Evolutionary conservation across 1,140 invertebrate genomes (phyloP).

Genomic region (Formica exsecta): DNA sequence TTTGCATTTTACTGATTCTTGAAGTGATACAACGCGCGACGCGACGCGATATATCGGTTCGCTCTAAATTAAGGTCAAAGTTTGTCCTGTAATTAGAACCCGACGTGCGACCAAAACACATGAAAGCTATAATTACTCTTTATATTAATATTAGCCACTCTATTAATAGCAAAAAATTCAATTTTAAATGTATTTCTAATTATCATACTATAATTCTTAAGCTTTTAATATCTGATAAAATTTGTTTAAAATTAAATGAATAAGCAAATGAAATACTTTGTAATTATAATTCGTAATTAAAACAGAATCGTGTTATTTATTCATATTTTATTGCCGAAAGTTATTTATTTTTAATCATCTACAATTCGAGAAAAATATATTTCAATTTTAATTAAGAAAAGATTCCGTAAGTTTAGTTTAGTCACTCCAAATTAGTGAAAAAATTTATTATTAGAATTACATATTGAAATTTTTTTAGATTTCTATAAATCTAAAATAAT

Average conservation of each 20-base stretch:
- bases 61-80: constrained; percentile 32
- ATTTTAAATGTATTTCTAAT: not conserved
- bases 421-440: not conserved
- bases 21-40: not conserved
- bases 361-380: not conserved
- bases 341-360: not conserved
- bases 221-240: not conserved
- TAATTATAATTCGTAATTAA: not conserved
- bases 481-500: too few species aligned
- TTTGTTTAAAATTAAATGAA: not conserved
- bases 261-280: not conserved
- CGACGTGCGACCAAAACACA: not conserved
- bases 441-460: not conserved
- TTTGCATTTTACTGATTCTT: not conserved
- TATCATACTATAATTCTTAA: not conserved
- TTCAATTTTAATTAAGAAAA: not conserved
- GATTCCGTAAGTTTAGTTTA: not conserved
- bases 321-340: not conserved
- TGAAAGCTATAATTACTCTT: not conserved
- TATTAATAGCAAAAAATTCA: not conserved
- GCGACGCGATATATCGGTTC: not conserved
- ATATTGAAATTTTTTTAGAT: not conserved
- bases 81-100: not conserved
- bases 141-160: not conserved
- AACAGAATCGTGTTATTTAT: not conserved